A percentile compares a stretch with the other conserved stretches of the same genome.
Conservation (phyloP, 2,797 vertebrate species). For the Kryptopterus vitreolus region DNA sequence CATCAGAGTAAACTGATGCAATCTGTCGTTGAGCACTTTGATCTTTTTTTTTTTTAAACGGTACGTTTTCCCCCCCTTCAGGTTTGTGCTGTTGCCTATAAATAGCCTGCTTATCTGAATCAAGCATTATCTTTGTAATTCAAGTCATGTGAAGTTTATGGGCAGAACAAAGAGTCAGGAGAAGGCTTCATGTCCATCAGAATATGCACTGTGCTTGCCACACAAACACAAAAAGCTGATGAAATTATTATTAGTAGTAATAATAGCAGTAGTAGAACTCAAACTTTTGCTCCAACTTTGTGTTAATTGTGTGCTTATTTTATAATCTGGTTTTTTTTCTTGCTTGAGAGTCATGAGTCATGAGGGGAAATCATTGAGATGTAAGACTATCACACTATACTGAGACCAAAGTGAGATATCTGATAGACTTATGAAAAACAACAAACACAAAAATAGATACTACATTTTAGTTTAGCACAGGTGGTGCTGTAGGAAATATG, state of each 20-base stretch:
- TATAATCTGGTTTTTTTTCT: not conserved
- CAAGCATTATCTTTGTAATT: slow-evolving; percentile 13
- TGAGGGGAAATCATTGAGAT: not conserved
- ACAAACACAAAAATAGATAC: not conserved
- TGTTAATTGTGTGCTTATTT: not conserved
- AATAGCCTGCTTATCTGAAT: slow-evolving; percentile 13
- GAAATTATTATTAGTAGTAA: not conserved
- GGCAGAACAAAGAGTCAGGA: not conserved
- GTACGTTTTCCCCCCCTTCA: not conserved
- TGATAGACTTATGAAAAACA: not conserved
- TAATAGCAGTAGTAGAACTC: too few species aligned
- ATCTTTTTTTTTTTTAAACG: slow-evolving; percentile 26
- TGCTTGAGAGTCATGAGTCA: not conserved
- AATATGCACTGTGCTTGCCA: not conserved
- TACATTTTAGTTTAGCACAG: not conserved
- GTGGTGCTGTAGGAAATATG: not conserved
- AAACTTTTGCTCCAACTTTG: too few species aligned
- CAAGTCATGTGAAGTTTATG: slow-evolving; percentile 13
- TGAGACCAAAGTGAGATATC: not conserved
- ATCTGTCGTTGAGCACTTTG: not conserved
- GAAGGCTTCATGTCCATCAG: not conserved
- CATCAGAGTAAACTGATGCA: slow-evolving; percentile 15
- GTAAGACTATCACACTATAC: not conserved
- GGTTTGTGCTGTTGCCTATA: not conserved
- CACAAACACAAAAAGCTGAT: not conserved